Percentiles rank a stretch among this genome's conserved stretches.
Evolutionary conservation across 2,888 invertebrate genomes (phyloP).

Genomic region (Dorcus parallelipipedus): DNA sequence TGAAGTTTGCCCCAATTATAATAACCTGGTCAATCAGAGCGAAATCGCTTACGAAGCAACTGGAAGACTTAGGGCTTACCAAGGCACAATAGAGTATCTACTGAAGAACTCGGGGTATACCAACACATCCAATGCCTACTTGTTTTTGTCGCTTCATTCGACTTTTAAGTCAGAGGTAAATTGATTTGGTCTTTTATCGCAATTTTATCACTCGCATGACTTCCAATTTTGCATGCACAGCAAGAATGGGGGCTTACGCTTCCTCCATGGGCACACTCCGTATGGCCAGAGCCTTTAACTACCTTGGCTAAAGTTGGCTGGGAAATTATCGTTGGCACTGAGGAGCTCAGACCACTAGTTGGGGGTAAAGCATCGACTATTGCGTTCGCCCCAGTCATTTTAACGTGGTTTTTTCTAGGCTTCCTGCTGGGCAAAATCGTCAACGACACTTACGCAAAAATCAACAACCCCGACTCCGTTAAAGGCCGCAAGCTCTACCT

Average conservation of each 20-base stretch:
- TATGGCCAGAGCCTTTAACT: background rate
- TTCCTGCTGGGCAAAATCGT: constrained; percentile 39
- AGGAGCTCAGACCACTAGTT: constrained; percentile 10
- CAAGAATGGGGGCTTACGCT: background rate
- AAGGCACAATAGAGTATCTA: too few relatives aligned
- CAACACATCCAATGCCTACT: too few relatives aligned
- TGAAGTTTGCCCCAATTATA: too few relatives aligned
- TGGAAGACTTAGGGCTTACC: too few relatives aligned
- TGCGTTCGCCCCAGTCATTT: background rate
- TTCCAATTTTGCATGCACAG: background rate
- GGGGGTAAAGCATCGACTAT: constrained; percentile 8
- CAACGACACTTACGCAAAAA: constrained; percentile 32
- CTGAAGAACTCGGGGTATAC: too few relatives aligned
- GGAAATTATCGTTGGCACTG: constrained; percentile 4
- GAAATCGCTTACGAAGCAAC: too few relatives aligned
- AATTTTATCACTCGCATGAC: too few relatives aligned
- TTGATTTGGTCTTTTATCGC: too few relatives aligned
- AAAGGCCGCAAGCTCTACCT: constrained; percentile 36
- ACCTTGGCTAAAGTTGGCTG: background rate
- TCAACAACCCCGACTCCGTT: constrained; percentile 22
- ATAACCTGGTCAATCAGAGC: too few relatives aligned
- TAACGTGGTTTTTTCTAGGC: constrained; percentile 41
- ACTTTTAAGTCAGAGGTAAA: too few relatives aligned
- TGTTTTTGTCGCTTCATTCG: too few relatives aligned
- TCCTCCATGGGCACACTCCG: background rate